Base-by-base conservation (phyloP, 1,140 invertebrate species). In the Drosophila tsacasi region DNA sequence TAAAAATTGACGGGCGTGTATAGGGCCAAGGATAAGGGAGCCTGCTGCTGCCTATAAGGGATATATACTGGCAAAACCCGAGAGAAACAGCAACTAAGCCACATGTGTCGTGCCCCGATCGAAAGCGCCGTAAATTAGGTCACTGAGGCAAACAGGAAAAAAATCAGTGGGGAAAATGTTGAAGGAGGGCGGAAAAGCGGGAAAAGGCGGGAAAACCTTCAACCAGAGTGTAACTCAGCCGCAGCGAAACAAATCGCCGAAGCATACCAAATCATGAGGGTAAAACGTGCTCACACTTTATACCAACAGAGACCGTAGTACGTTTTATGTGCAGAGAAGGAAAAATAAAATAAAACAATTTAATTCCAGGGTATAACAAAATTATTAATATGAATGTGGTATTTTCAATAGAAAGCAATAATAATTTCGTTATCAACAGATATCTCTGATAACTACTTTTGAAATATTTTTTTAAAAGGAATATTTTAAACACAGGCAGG, bases 51-150 rank as follows among this genome's bases (percentile, higher is more conserved):
- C 76, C 76, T 79, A 79, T 57, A 73, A 46, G 50, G 54, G 64
- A 61, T 49, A 35, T 62, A 19, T 46, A 42, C 64, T 57, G 67
- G 39, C 23, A 30, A 68, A 47, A 23, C 63, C 61, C 39, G 30
- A 42, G 52, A 58, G 58, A 57, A 61, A 78, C 52, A 67, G 76
- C 50, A 39, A 30, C 32, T 57, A 67, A 75, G 73, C 66, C 81
- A 90, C 85, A 89, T 87, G 81, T 89, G 85, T 77, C 72, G 75
- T 71, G 68, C 69, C 65, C 64, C 81, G 78, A 90, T 89, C 79
- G 85, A 90, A 85, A 85, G 85, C 78, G 81, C 72, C 86, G 81
- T 89, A 85, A 89, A 89, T 89, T 90, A 81, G 85, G 85, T 89
- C 85, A 84, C 85, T 61, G 63, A 67, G 25, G 54, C 52, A 52